A percentile compares a stretch with the other conserved stretches of the same genome.
phyloP scores from a whole-genome alignment of 2,113 vertebrate species.

The Anoplopoma fimbria region DNA sequence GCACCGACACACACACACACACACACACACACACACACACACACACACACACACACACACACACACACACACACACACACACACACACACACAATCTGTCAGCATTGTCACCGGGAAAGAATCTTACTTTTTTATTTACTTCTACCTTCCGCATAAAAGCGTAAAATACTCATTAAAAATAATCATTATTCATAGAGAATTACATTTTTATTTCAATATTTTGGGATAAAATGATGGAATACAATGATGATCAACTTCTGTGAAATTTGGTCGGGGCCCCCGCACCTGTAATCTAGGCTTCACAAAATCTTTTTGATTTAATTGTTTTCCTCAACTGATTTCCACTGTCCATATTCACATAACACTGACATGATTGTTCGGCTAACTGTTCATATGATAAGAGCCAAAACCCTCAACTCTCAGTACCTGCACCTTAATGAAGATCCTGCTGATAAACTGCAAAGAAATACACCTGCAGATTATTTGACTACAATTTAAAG shows the following conservation, averaged over 20 bases:
- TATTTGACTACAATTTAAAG: too few species aligned
- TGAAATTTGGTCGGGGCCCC: too few species aligned
- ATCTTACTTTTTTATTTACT: neutral
- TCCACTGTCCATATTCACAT: too few species aligned
- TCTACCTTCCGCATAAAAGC: neutral
- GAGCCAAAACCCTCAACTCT: too few species aligned
- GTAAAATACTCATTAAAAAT: neutral
- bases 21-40: neutral
- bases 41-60: neutral
- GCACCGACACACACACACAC: neutral
- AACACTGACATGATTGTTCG: too few species aligned
- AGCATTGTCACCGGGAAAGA: neutral
- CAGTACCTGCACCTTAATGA: too few species aligned
- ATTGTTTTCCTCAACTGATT: too few species aligned
- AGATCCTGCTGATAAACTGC: too few species aligned
- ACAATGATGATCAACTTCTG: neutral
- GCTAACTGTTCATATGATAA: too few species aligned
- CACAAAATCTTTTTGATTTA: too few species aligned
- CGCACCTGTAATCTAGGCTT: neutral
- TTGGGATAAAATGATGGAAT: neutral
- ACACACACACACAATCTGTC: neutral
- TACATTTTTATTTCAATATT: too few species aligned
- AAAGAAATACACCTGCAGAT: too few species aligned
- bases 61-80: neutral
- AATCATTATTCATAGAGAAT: neutral